Conservation (phyloP, 2,888 invertebrate genomes). For the Hipparchia semele region DNA sequence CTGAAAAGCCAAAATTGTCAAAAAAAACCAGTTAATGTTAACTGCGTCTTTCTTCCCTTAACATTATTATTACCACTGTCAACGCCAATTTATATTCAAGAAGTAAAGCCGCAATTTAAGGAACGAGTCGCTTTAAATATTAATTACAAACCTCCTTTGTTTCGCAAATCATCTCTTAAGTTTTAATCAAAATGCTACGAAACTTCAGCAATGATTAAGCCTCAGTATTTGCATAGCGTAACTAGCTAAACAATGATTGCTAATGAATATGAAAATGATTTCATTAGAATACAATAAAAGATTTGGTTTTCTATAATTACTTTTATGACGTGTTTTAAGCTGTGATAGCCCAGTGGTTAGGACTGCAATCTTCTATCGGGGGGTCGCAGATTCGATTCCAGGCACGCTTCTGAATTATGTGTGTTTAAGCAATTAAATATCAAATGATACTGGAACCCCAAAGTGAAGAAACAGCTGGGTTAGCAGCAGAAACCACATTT, state of each 20-base stretch:
- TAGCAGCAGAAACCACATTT: too few species aligned
- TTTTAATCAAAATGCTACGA: constrained; percentile 45
- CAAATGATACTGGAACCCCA: too few species aligned
- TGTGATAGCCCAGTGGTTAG: too few species aligned
- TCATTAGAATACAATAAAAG: constrained; percentile 2
- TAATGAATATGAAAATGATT: constrained; percentile 22
- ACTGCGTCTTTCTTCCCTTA: not conserved
- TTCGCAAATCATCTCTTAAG: constrained; percentile 46
- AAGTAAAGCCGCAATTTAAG: constrained; percentile 42
- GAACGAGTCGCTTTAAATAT: constrained; percentile 46
- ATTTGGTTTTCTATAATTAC: constrained; percentile 9
- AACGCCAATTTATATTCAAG: constrained; percentile 35
- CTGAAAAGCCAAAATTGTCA: not conserved
- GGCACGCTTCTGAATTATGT: too few species aligned
- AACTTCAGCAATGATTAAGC: constrained; percentile 31
- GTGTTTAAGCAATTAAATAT: too few species aligned
- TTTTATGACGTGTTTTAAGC: not conserved
- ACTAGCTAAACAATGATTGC: constrained; percentile 17
- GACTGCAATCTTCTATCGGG: too few species aligned
- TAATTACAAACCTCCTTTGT: constrained; percentile 48
- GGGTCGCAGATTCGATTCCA: too few species aligned
- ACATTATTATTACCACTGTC: constrained; percentile 23
- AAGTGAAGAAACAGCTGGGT: too few species aligned
- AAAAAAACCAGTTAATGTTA: not conserved
- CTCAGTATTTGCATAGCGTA: constrained; percentile 29